A percentile compares a stretch with the other conserved stretches of the same genome.
These are phyloP conservation scores for Hydropsyche betteni DNA, from an alignment of 2,888 invertebrate species.

Conservation along the genomic window DNA sequence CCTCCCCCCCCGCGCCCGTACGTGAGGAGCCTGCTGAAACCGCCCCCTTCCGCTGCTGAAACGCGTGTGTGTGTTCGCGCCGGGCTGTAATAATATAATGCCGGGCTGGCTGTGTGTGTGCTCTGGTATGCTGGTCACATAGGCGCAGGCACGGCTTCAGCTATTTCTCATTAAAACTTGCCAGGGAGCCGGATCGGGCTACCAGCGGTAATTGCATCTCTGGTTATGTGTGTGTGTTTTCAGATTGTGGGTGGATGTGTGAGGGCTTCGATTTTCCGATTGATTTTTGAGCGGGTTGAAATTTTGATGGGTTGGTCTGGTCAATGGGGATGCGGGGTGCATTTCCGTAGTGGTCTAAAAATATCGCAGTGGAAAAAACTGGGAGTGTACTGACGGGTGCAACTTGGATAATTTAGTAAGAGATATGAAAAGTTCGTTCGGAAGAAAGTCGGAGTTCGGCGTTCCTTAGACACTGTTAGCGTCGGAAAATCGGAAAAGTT, in stretches of 20 bases:
- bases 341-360: background rate
- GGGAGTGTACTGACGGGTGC: background rate
- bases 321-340: too few relatives aligned
- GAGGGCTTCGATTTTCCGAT: too few relatives aligned
- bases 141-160: constrained; percentile 37
- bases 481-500: constrained; percentile 49
- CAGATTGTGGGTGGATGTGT: too few relatives aligned
- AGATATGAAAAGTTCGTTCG: constrained; percentile 34
- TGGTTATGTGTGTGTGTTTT: background rate
- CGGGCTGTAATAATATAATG: background rate
- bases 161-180: constrained; percentile 47
- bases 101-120: background rate
- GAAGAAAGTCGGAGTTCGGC: background rate
- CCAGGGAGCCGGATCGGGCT: constrained; percentile 35
- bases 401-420: constrained; percentile 29
- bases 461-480: constrained; percentile 36
- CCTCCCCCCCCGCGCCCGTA: constrained; percentile 12
- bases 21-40: constrained; percentile 25
- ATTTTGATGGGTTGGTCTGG: too few relatives aligned
- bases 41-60: constrained; percentile 3
- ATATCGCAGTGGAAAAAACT: background rate
- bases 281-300: too few relatives aligned
- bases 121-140: constrained; percentile 33
- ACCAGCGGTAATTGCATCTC: constrained; percentile 46
- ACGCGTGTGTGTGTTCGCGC: constrained; percentile 1